phyloP scores from a whole-genome alignment of 2,888 invertebrate species.

The Drosophila formosana region DNA sequence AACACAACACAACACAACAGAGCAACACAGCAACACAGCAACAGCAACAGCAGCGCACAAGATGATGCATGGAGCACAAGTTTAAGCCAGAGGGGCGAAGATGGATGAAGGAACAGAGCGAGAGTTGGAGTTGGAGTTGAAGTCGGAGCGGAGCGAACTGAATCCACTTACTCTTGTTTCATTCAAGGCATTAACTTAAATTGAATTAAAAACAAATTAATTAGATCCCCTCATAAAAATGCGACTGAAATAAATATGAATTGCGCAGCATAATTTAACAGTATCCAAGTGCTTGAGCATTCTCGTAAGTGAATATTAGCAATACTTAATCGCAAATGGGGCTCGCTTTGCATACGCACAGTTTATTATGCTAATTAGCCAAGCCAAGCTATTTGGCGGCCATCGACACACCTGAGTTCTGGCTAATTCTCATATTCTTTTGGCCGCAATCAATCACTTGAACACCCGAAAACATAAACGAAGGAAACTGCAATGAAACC shows the following conservation, averaged over 20 bases:
- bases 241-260: conserved; percentile 50
- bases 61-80: conserved; percentile 50
- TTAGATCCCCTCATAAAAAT: conserved; percentile 71
- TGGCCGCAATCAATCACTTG: conserved; percentile 56
- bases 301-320: conserved; percentile 1
- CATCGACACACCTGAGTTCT: conserved; percentile 55
- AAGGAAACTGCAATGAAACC: background rate
- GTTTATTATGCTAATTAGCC: conserved; percentile 57
- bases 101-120: conserved; percentile 8
- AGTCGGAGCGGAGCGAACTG: conserved; percentile 9
- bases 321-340: background rate
- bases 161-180: conserved; percentile 41
- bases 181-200: conserved; percentile 73
- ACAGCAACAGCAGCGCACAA: conserved; percentile 30
- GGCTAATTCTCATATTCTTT: conserved; percentile 10
- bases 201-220: conserved; percentile 82
- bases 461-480: conserved; percentile 5
- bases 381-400: conserved; percentile 46
- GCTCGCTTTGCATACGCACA: background rate
- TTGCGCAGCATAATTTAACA: conserved; percentile 26
- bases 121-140: background rate
- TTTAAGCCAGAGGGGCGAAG: conserved; percentile 6
- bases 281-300: background rate
- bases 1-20: no score
- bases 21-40: background rate